These are phyloP conservation scores for Trachymyrmex septentrionalis DNA, from an alignment of 1,140 invertebrate genomes.

Conservation along the genomic window DNA sequence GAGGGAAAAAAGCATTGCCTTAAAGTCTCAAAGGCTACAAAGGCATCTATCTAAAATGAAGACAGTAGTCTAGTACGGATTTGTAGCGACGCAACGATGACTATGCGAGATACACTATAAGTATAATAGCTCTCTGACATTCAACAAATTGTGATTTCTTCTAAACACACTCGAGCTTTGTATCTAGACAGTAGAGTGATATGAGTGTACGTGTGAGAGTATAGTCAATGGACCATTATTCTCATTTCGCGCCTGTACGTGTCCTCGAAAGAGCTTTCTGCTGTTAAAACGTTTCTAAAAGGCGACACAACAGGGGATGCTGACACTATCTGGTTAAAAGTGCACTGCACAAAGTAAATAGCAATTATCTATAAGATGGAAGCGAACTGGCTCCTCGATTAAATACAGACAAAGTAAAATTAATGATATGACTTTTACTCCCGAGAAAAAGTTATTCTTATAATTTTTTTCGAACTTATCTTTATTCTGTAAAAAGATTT, in stretches of 20 bases:
- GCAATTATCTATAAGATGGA: conserved; percentile 4
- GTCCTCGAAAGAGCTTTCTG: background rate
- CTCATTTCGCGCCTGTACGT: conserved; percentile 16
- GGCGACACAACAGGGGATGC: background rate
- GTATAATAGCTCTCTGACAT: conserved; percentile 6
- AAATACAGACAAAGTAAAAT: background rate
- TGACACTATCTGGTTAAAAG: background rate
- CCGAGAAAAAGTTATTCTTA: background rate
- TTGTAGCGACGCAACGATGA: background rate
- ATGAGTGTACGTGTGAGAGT: conserved; percentile 7
- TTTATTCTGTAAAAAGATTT: background rate
- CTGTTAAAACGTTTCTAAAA: conserved; percentile 24
- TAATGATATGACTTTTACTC: background rate
- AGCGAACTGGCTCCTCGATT: background rate
- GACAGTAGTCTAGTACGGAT: background rate
- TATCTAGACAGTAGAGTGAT: conserved; percentile 11
- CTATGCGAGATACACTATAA: background rate
- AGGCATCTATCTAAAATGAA: background rate
- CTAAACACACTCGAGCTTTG: conserved; percentile 27
- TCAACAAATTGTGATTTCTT: conserved; percentile 46
- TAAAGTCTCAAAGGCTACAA: background rate
- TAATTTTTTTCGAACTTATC: background rate
- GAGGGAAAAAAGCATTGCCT: background rate
- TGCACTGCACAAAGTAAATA: background rate
- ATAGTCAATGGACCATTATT: conserved; percentile 39